Percentiles rank a stretch among this genome's conserved stretches.
phyloP scores from a whole-genome alignment of 2,888 invertebrate species.

The Tenthredo amoena region DNA sequence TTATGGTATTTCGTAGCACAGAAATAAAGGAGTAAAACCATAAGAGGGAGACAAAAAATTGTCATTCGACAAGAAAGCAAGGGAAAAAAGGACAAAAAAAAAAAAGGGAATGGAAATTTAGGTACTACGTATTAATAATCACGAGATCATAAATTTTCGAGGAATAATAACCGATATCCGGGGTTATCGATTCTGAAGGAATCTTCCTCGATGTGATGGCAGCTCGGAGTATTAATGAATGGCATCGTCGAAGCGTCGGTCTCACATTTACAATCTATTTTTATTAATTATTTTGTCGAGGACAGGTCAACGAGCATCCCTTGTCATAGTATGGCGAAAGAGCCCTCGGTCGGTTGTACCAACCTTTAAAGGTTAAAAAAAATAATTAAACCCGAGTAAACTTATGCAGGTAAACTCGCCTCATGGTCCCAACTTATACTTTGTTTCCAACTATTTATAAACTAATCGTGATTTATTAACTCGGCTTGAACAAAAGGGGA shows the following conservation, averaged over 20 bases:
- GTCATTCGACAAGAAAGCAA: not conserved
- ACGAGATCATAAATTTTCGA: not conserved
- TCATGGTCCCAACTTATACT: slow-evolving; percentile 1
- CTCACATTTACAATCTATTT: slow-evolving; percentile 42
- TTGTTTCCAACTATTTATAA: slow-evolving; percentile 46
- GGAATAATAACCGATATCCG: not conserved
- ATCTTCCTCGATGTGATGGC: not conserved
- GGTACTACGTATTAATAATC: not conserved
- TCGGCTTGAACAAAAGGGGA: slow-evolving; percentile 68
- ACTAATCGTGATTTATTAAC: slow-evolving; percentile 76
- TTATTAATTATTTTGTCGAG: slow-evolving; percentile 29
- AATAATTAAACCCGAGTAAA: slow-evolving; percentile 39
- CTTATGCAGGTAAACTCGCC: slow-evolving; percentile 26
- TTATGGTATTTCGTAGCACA: not conserved
- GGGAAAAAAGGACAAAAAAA: not conserved
- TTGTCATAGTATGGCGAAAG: not conserved
- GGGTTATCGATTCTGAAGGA: not conserved
- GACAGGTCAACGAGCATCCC: slow-evolving; percentile 34
- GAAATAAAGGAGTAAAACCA: not conserved
- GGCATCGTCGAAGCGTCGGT: slow-evolving; percentile 19
- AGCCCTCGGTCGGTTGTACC: not conserved
- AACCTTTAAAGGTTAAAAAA: slow-evolving; percentile 50
- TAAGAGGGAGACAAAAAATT: not conserved
- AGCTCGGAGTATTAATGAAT: slow-evolving; percentile 26
- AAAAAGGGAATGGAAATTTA: not conserved